These are phyloP conservation scores for Sapayoa aenigma DNA, from an alignment of 2,113 vertebrate species.

Conservation along the genomic window DNA sequence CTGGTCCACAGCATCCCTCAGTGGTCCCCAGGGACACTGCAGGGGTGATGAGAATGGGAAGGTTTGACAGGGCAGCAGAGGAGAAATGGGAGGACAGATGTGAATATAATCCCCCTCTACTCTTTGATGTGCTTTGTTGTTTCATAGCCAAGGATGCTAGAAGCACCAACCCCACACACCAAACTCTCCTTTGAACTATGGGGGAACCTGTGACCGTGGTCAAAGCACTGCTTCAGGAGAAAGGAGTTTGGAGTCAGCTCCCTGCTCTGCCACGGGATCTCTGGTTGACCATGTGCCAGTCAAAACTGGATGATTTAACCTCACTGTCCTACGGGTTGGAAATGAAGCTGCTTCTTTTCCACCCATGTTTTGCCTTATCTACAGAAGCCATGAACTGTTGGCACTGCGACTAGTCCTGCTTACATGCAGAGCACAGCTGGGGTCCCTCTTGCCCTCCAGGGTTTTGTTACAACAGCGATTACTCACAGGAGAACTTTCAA, in stretches of 20 bases:
- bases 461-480: neutral
- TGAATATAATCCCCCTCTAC: neutral
- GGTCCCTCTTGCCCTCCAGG: neutral
- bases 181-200: neutral
- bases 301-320: neutral
- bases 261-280: neutral
- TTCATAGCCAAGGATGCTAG: neutral
- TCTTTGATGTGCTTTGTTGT: neutral
- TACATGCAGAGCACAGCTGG: neutral
- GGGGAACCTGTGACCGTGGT: rapidly evolving
- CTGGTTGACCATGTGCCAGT: neutral
- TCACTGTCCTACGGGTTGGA: neutral
- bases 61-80: neutral
- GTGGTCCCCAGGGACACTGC: conserved; percentile 32
- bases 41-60: neutral
- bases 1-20: conserved; percentile 45
- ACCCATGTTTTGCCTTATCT: neutral
- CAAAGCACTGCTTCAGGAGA: neutral
- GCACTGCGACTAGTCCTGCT: neutral
- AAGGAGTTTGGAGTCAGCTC: neutral
- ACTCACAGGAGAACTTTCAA: neutral
- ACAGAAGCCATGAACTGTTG: neutral
- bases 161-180: neutral
- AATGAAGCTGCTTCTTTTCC: neutral
- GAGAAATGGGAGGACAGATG: neutral